These are phyloP conservation scores for Alsophila aescularia DNA, from an alignment of 2,888 invertebrate species.

Conservation along the genomic window DNA sequence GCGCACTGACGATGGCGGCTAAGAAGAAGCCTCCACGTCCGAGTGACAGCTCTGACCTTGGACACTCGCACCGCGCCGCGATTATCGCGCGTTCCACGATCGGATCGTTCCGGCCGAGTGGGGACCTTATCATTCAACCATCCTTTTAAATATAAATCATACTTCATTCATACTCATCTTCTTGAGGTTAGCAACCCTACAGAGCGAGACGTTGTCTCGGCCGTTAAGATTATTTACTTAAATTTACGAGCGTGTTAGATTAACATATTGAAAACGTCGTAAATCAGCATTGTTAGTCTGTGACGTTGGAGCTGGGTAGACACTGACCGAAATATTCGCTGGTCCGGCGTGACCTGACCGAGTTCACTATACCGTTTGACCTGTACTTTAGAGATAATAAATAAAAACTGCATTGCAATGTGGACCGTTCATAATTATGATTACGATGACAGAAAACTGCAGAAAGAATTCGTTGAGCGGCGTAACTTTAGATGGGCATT, in stretches of 20 bases:
- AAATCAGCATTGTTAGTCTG: slow-evolving; percentile 43
- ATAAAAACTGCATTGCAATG: neutral
- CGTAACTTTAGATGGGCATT: no score
- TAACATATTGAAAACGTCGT: slow-evolving; percentile 33
- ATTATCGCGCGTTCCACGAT: slow-evolving; percentile 50
- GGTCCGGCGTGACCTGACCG: slow-evolving; percentile 40
- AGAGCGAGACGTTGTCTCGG: neutral
- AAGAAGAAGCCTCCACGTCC: slow-evolving; percentile 52
- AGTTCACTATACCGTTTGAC: slow-evolving; percentile 31
- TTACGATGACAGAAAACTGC: no score
- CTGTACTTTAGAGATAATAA: slow-evolving; percentile 6
- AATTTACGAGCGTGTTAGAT: slow-evolving; percentile 28
- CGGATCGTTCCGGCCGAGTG: slow-evolving; percentile 34
- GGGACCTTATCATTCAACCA: slow-evolving; percentile 45
- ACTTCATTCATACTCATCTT: slow-evolving; percentile 1
- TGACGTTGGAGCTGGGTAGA: slow-evolving; percentile 34
- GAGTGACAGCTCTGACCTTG: slow-evolving; percentile 74
- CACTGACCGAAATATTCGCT: slow-evolving; percentile 55
- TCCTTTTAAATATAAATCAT: slow-evolving; percentile 20
- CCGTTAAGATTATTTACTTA: slow-evolving; percentile 12
- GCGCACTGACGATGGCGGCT: slow-evolving; percentile 42
- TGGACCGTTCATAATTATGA: neutral
- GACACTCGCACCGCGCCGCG: slow-evolving; percentile 46
- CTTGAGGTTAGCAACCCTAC: slow-evolving; percentile 17
- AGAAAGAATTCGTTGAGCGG: no score